These are phyloP conservation scores for Drosophila maculinotata DNA, from an alignment of 2,888 invertebrate species.

Conservation along the genomic window DNA sequence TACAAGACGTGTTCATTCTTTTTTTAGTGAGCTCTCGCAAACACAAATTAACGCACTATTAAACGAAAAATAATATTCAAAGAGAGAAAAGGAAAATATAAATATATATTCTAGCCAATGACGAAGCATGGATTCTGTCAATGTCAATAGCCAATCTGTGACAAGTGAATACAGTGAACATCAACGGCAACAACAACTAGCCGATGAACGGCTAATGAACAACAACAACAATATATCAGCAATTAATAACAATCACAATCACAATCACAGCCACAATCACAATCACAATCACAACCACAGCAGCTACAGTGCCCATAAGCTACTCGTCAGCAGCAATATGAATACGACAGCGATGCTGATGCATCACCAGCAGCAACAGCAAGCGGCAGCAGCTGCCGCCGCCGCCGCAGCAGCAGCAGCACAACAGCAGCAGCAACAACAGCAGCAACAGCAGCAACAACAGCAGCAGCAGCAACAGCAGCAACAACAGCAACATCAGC, in stretches of 20 bases:
- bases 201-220: slow-evolving; percentile 70
- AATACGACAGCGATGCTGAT: slow-evolving; percentile 82
- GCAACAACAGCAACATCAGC: slow-evolving; percentile 79
- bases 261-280: slow-evolving; percentile 47
- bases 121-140: slow-evolving; percentile 86
- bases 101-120: slow-evolving; percentile 64
- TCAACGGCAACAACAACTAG: slow-evolving; percentile 48
- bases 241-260: slow-evolving; percentile 53
- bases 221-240: slow-evolving; percentile 54
- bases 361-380: slow-evolving; percentile 82
- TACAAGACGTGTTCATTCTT: slow-evolving; percentile 25
- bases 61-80: slow-evolving; percentile 26
- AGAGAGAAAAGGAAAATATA: slow-evolving; percentile 17
- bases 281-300: slow-evolving; percentile 40
- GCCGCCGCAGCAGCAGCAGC: slow-evolving; percentile 67
- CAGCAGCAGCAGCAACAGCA: slow-evolving; percentile 77
- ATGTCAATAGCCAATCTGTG: slow-evolving; percentile 86
- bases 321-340: slow-evolving; percentile 67
- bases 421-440: slow-evolving; percentile 72
- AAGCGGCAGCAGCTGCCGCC: slow-evolving; percentile 71
- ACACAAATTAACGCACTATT: slow-evolving; percentile 27
- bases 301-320: slow-evolving; percentile 37
- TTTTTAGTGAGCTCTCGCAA: slow-evolving; percentile 50
- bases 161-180: slow-evolving; percentile 86
- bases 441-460: slow-evolving; percentile 71